Base-by-base conservation (phyloP, 2,888 invertebrate species). In the Cordilura impudica region DNA sequence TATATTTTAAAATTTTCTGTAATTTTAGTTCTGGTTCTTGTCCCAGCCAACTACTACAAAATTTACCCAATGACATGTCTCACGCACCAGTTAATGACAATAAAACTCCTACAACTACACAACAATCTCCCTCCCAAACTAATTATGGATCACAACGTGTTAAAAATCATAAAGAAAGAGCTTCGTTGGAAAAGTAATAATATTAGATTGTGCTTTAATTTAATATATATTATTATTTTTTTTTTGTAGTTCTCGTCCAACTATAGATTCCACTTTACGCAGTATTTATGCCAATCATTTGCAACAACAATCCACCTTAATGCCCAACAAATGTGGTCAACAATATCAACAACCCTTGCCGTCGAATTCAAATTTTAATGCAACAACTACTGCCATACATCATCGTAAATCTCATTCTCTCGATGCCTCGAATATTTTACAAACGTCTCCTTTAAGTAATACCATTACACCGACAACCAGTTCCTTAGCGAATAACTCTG, bases 1-100 rank as follows among this genome's bases (percentile, higher is more conserved):
- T n/a, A n/a, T n/a, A n/a, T n/a, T n/a, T n/a, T n/a, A n/a, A n/a
- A n/a, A n/a, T n/a, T n/a, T n/a, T n/a, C n/a, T n/a, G n/a, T n/a
- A n/a, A n/a, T n/a, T n/a, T n/a, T 29, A 89, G 97, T 92, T 97
- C 97, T 85, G 97, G 97, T 79, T 97, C 97, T 84, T 97, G 96
- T 90, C 97, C 97, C 83, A 96, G 96, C 90, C 96, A 96, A 90
- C 92, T 96, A 90, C 93, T 96, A 86, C 95, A 95, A 89, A 91
- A 93, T 86, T 91, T 93, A 88, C 93, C 94, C 69, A 88, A 90
- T 65, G 92, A 92, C 83, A 90, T 91, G 71, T 16, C 79, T 12
- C 63, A 65, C 16, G 23, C 81, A n/a, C 23, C 80, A 19, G 18
- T 74, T 2, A 71, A 19, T 71, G 72, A 81, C n/a, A 82, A 58